These are phyloP conservation scores for Sipha flava DNA, from an alignment of 1,140 invertebrate genomes.

Conservation along the genomic window DNA sequence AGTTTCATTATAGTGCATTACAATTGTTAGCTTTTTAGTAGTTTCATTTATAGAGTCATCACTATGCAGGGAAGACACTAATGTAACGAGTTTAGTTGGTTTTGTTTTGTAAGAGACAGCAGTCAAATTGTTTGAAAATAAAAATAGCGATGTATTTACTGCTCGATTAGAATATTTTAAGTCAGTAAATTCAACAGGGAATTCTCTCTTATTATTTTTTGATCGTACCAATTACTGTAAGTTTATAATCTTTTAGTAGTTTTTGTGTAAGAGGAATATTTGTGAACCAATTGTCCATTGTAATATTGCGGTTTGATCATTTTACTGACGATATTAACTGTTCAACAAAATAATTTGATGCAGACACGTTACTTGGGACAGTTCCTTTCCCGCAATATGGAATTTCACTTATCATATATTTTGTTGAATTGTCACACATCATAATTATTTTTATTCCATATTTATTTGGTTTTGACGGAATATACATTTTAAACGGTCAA, in stretches of 20 bases:
- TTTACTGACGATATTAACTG: conserved; percentile 37
- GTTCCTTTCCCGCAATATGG: conserved; percentile 37
- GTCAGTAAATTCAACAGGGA: conserved; percentile 39
- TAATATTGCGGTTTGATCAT: conserved; percentile 40
- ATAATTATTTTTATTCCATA: conserved; percentile 39
- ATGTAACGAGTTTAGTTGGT: conserved; percentile 38
- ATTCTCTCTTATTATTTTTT: conserved; percentile 45
- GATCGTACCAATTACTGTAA: conserved; percentile 34
- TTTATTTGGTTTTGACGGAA: conserved; percentile 41
- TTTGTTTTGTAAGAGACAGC: conserved; percentile 35
- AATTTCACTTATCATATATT: conserved; percentile 37
- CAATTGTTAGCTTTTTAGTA: conserved; percentile 39
- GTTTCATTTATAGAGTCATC: conserved; percentile 34
- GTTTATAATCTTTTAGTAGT: neutral
- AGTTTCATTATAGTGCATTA: conserved; percentile 39
- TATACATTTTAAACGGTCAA: conserved; percentile 42
- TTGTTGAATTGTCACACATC: conserved; percentile 36
- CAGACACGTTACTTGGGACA: neutral
- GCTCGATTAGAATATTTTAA: neutral
- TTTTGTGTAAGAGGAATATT: neutral
- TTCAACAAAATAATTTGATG: conserved; percentile 32
- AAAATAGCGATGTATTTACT: neutral
- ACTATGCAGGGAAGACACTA: conserved; percentile 35
- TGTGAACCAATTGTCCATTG: conserved; percentile 43
- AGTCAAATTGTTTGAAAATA: conserved; percentile 33